These are phyloP conservation scores for Psophia crepitans DNA, from an alignment of 2,113 vertebrate genomes.

Conservation along the genomic window DNA sequence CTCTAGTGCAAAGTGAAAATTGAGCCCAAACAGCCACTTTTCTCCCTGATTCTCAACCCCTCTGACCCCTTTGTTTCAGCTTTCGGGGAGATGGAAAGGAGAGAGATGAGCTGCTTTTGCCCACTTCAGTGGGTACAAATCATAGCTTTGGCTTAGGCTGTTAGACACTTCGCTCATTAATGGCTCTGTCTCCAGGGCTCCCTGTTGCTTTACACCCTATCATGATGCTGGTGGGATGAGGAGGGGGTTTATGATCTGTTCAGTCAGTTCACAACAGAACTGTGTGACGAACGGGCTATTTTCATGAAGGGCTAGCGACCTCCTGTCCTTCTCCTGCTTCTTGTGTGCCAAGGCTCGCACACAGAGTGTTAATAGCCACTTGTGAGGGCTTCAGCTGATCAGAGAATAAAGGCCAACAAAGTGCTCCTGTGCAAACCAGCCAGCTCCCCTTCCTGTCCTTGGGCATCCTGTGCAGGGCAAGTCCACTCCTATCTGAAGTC, in stretches of 20 bases:
- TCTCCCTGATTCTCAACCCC: not conserved
- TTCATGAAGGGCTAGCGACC: not conserved
- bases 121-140: not conserved
- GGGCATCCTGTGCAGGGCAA: not conserved
- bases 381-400: not conserved
- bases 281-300: not conserved
- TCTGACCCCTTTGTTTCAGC: not conserved
- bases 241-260: not conserved
- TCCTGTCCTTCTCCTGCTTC: not conserved
- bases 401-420: not conserved
- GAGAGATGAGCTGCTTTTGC: not conserved
- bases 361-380: not conserved
- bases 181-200: not conserved
- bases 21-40: not conserved
- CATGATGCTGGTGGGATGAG: not conserved
- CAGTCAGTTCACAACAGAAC: not conserved
- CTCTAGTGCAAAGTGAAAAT: not conserved
- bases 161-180: not conserved
- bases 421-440: not conserved
- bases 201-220: not conserved
- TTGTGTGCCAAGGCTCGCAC: not conserved
- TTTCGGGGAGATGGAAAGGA: not conserved
- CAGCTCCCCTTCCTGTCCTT: not conserved
- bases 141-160: not conserved
- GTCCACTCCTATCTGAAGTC: not conserved